phyloP scores from a whole-genome alignment of 2,888 invertebrate species.

The Drosophila austrosaltans region DNA sequence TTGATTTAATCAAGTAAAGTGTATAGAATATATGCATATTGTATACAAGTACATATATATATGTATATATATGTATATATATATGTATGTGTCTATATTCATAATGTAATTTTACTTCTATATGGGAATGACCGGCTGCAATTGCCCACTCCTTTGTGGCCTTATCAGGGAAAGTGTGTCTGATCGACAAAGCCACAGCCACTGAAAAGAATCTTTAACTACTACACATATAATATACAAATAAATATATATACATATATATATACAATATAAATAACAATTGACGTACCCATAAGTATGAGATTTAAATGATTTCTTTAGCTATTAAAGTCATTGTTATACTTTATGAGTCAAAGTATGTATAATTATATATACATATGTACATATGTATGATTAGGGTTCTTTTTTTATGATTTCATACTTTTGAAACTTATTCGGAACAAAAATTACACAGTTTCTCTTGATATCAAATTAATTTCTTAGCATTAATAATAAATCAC shows the following conservation, averaged over 20 bases:
- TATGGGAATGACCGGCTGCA: constrained; percentile 4
- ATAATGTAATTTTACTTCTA: background rate
- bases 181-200: background rate
- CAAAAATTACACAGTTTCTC: too few relatives aligned
- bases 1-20: constrained; percentile 26
- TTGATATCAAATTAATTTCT: too few relatives aligned
- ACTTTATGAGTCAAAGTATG: background rate
- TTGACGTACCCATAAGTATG: background rate
- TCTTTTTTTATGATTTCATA: background rate
- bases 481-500: too few relatives aligned
- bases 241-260: background rate
- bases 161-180: constrained; percentile 13
- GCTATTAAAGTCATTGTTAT: background rate
- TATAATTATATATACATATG: too few relatives aligned
- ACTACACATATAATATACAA: background rate
- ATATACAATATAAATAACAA: background rate
- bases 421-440: too few relatives aligned
- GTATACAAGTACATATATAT: background rate
- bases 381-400: background rate
- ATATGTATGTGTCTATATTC: background rate
- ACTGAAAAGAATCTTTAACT: constrained; percentile 7
- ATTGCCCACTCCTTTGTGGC: constrained; percentile 13
- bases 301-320: background rate
- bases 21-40: background rate
- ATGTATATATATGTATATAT: background rate